Base-by-base conservation (phyloP, 2,797 vertebrate genomes). In the Chelon auratus region DNA sequence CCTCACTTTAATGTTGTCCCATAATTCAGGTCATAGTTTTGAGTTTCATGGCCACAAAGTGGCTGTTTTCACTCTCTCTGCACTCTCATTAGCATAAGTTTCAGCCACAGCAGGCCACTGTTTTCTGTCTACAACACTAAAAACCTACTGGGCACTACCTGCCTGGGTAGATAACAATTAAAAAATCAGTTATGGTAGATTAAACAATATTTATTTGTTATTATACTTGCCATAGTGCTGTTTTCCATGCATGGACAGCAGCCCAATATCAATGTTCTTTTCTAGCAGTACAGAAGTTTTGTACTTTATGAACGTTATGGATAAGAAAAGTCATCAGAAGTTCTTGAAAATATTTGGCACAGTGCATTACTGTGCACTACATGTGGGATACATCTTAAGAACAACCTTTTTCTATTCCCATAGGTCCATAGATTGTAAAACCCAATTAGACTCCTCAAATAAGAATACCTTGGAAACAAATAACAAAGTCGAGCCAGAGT, bases 361-460 rank as follows among this genome's bases (percentile, higher is more conserved):
- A 33, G 30, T 33, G 30, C 2, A 12, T 52, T 1, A 24, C 51
- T 50, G 5, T 14, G 5, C 8, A 33, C 17, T 8, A 26, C 42
- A 52, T 37, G 26, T 53, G 14, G 22, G 13, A n/a, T 14, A 24
- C 26, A 63, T 45, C 9, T 26, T 4, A 68, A 33, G 62, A 15
- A 55, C 56, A 40, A 18, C 3, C 45, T 26, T 50, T 8, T 63
- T 76, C 18, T 72, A n/a, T 22, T 55, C 55, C 7, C 12, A 11
- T 12, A 99, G 98, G 98, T 96, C 96, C 68, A 92, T 96, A 75
- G 97, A 99, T 82, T 95, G 94, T 87, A 97, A 95, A 90, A 93
- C 93, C 43, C 96, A 96, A 68, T 85, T 94, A 52, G 97, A 99
- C 71, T 86, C 72, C 68, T 78, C 8, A 53, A 93, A 89, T 94